Evolutionary conservation across 2,113 vertebrate genomes (phyloP), one percentile per base, ranked within the genome.

Genomic region (Syngnathoides biaculeatus): DNA sequence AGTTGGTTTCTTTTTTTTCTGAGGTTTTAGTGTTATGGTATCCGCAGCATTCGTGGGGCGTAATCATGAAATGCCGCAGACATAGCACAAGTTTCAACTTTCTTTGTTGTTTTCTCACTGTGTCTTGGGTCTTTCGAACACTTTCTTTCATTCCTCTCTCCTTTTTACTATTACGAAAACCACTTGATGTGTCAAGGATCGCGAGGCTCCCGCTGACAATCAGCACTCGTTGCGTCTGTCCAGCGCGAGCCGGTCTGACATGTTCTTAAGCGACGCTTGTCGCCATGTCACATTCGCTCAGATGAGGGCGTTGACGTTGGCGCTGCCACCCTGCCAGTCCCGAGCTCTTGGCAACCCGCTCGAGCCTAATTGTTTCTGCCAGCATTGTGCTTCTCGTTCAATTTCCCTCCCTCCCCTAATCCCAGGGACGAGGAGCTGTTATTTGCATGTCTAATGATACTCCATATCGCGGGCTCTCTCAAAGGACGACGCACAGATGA

Each of bases 381-480:
- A 84, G 76, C 86, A 78, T 79, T 78, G 72, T 77, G 77, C 84
- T 75, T 84, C 79, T 80, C 84, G 79, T 83, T 83, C 81, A 84
- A 84, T 85, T 84, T 84, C 82, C 83, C 80, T 76, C 82, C 85
- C 2, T 22, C 38, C 42, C 20, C 78, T 87, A 87, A 89, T 91
- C 88, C 87, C 81, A 80, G 71, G 68, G 73, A 88, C n/a, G 70
- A 60, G 73, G 78, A 89, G 83, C 85, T 79, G 86, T 89, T 91
- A 92, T 92, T 90, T 91, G 90, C 89, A 89, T 91, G 87, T 85
- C 89, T 90, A 89, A 92, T 90, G 90, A 88, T 80, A 83, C 78
- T 88, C 76, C 45, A 79, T 76, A 86, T 86, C 81, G 83, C 77
- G 75, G 64, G 59, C 78, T 26, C 80, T 83, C 86, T 86, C 82